Conservation (phyloP, 2,113 vertebrate genomes). For the Cnemophilus loriae region DNA sequence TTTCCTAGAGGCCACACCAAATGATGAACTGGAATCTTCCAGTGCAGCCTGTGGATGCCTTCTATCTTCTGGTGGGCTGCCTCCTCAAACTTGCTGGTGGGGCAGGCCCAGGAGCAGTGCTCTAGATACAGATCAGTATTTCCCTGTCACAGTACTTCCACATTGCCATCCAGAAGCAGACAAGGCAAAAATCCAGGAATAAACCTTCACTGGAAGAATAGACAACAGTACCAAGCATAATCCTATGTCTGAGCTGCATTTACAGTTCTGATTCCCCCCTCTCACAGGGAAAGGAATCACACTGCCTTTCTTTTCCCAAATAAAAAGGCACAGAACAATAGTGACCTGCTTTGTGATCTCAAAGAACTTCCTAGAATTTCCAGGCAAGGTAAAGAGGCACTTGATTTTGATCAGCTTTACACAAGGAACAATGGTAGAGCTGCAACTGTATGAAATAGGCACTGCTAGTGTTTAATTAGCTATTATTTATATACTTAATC, state of each 20-base stretch:
- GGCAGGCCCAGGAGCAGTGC: not conserved
- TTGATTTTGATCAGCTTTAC: not conserved
- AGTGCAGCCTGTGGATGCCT: not conserved
- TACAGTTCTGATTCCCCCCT: not conserved
- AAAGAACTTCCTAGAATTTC: not conserved
- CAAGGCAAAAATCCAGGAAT: not conserved
- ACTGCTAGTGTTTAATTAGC: not conserved
- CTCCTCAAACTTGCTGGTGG: not conserved
- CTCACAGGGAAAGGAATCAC: not conserved
- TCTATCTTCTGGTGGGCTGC: not conserved
- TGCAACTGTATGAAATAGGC: not conserved
- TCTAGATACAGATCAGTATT: not conserved
- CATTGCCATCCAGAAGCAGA: not conserved
- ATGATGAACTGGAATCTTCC: not conserved
- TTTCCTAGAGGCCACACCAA: not conserved
- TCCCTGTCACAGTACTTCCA: not conserved
- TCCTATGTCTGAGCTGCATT: not conserved
- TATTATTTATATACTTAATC: not conserved
- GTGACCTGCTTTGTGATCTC: not conserved
- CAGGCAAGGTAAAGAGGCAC: not conserved
- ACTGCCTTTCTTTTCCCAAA: not conserved
- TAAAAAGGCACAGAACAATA: not conserved
- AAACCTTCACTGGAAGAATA: not conserved
- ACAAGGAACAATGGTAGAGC: accelerated
- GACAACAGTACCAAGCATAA: not conserved